phyloP scores from a whole-genome alignment of 2,888 invertebrate genomes.

The Venustoraphidia nigricollis region DNA sequence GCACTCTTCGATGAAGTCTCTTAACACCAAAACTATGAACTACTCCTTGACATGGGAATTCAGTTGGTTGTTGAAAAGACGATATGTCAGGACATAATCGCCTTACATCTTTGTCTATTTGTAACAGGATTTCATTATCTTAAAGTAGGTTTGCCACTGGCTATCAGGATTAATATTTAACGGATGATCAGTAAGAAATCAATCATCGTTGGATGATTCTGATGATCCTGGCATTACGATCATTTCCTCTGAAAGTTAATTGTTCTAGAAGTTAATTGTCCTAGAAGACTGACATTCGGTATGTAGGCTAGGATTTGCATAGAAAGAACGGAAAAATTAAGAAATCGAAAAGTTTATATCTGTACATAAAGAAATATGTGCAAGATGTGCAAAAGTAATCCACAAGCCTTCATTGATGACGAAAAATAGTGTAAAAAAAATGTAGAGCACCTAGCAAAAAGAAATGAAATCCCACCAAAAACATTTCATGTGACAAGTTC shows the following conservation, averaged over 20 bases:
- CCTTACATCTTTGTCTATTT: conserved; percentile 95
- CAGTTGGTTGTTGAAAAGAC: conserved; percentile 91
- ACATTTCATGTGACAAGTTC: too few relatives aligned
- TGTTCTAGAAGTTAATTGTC: too few relatives aligned
- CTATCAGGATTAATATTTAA: conserved; percentile 90
- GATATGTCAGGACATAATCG: conserved; percentile 91
- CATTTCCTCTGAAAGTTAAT: conserved; percentile 53
- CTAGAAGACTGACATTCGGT: too few relatives aligned
- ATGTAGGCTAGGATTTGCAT: too few relatives aligned
- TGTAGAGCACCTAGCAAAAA: too few relatives aligned
- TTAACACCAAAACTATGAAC: conserved; percentile 70
- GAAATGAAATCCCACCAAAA: too few relatives aligned
- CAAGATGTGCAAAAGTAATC: too few relatives aligned
- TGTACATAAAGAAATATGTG: too few relatives aligned
- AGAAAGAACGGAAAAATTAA: too few relatives aligned
- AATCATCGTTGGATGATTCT: conserved; percentile 42
- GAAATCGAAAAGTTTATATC: too few relatives aligned
- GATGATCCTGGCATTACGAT: conserved; percentile 64
- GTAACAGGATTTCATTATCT: conserved; percentile 92
- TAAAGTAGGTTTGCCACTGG: conserved; percentile 91
- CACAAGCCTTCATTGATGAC: too few relatives aligned
- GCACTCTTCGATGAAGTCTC: conserved; percentile 76
- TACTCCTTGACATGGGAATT: conserved; percentile 70
- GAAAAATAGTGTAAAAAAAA: too few relatives aligned
- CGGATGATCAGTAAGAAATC: conserved; percentile 61